Base-by-base conservation (phyloP, 2,888 invertebrate species). In the Odontocolon sp. region DNA sequence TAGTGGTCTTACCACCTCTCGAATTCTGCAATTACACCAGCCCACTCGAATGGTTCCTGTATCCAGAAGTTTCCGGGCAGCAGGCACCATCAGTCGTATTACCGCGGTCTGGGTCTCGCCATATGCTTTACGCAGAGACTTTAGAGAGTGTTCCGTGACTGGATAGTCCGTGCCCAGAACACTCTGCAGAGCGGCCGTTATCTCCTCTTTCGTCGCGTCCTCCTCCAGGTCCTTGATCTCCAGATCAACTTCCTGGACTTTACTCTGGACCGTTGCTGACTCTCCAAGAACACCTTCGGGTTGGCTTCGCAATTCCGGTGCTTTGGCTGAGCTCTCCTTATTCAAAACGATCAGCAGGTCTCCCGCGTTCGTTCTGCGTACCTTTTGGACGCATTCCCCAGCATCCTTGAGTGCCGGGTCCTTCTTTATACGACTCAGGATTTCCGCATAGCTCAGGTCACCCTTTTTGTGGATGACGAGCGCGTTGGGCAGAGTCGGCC, bases 201-300 rank as follows among this genome's bases (percentile, higher is more conserved):
- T 40, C 4, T 80, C 78, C 3, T 76, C 72, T 40, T 75, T 70
- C 3, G 77, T 75, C 21, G 76, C 77, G 3, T 6, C 11, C 6
- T 73, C 80, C n/a, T 77, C 77, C 0, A 80, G 16, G 57, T 81
- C 79, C 21, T 67, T 64, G 21, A 79, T 73, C 26, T 81, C 79
- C 26, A 81, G 16, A 3, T 6, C 26, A 0, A 61, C 59, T 26
- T 80, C 47, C 6, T 73, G 80, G 2, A 52, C 59, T 40, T 67
- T 77, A 28, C 77, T 50, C 36, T 54, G 61, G 5, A 81, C 75
- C n/a, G 42, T 40, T 1, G 80, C 75, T 0, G 70, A 54, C 3
- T 64, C 57, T 47, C 69, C 45, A 16, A 67, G 45, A 42, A 18
- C 14, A 6, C 6, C 6, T 8, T 26, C 26, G 11, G 28, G 26